These are phyloP conservation scores for Heliconius melpomene DNA, from an alignment of 1,140 invertebrate genomes.

Conservation along the genomic window DNA sequence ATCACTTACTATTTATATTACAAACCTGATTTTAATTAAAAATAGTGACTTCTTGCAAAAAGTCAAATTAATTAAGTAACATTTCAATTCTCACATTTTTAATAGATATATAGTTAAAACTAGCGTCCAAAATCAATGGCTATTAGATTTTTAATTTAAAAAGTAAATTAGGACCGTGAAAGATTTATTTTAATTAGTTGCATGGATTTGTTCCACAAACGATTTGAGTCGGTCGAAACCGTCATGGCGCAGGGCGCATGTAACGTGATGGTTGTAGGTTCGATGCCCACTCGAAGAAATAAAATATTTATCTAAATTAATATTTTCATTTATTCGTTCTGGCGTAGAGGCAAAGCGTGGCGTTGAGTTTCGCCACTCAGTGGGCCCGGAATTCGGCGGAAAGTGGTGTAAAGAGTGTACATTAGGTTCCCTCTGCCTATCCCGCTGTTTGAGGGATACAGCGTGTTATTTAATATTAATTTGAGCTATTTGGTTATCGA, in stretches of 20 bases:
- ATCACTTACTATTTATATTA: neutral
- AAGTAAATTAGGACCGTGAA: constrained; percentile 21
- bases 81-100: neutral
- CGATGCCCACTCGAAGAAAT: no score
- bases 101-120: neutral
- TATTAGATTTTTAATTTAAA: constrained; percentile 6
- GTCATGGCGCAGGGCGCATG: no score
- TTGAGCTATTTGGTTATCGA: constrained; percentile 21
- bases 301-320: no score
- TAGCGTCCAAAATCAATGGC: neutral
- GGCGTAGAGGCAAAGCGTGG: no score
- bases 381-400: no score
- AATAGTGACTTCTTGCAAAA: neutral
- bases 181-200: constrained; percentile 21
- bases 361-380: no score
- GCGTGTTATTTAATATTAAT: no score
- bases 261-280: no score
- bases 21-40: neutral
- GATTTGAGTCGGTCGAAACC: neutral
- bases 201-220: constrained; percentile 14
- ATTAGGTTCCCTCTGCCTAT: no score
- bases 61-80: neutral
- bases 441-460: no score
- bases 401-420: no score
- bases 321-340: no score